Percentiles rank a stretch among this genome's conserved stretches.
Evolutionary conservation across 2,113 vertebrate species (phyloP).

Genomic region (Pachypanchax playfairii): DNA sequence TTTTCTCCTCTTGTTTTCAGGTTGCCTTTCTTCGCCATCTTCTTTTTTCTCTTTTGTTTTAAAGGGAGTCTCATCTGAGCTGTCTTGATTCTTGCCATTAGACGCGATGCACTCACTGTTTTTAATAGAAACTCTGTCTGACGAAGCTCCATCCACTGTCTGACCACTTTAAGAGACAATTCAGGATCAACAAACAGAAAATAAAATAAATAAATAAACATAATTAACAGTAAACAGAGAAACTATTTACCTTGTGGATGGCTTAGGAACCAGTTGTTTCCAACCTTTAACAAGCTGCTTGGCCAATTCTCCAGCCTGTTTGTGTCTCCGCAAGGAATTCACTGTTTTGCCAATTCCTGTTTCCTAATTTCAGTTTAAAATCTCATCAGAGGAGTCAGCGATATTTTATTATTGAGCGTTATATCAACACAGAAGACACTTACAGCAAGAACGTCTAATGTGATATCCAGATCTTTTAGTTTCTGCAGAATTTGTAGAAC

Average conservation of each 20-base stretch:
- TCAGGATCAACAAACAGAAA: not conserved
- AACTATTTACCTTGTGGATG: constrained; percentile 70
- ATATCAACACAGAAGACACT: constrained; percentile 52
- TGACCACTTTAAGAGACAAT: constrained; percentile 36
- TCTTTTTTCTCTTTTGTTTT: constrained; percentile 14
- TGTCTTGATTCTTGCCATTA: constrained; percentile 31
- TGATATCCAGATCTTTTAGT: constrained; percentile 84
- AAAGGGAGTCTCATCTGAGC: constrained; percentile 16
- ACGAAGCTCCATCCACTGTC: constrained; percentile 19
- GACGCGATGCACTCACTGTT: constrained; percentile 37
- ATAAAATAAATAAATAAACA: not conserved
- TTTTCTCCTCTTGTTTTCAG: constrained; percentile 19
- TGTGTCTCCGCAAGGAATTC: constrained; percentile 82
- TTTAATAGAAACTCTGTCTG: constrained; percentile 26
- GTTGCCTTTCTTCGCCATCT: constrained; percentile 11
- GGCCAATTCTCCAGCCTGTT: constrained; percentile 79
- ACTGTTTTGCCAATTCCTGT: constrained; percentile 85
- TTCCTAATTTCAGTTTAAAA: constrained; percentile 72
- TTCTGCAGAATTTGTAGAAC: constrained; percentile 82
- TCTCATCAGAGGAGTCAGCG: not conserved
- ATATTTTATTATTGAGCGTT: not conserved
- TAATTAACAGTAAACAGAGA: not conserved
- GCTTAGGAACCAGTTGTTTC: constrained; percentile 80
- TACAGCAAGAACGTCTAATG: constrained; percentile 84
- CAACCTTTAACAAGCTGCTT: constrained; percentile 80